Evolutionary conservation across 2,888 invertebrate genomes (phyloP).

Genomic region (Tribolium freemani): DNA sequence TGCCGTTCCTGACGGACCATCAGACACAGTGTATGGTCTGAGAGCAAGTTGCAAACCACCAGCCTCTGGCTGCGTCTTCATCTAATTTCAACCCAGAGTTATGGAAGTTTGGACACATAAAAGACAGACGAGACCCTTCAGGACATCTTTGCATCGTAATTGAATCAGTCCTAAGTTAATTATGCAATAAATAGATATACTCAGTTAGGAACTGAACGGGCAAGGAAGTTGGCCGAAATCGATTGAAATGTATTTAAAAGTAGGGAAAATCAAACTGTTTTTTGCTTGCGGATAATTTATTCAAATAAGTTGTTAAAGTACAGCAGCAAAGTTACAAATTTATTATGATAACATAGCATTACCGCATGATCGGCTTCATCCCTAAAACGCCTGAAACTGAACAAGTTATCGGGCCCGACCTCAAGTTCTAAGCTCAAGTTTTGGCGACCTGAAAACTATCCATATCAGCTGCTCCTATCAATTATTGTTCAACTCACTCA

Average conservation of each 20-base stretch:
- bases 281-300: neutral
- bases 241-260: neutral
- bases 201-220: conserved; percentile 10
- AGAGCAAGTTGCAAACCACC: conserved; percentile 24
- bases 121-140: conserved; percentile 45
- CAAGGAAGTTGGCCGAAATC: neutral
- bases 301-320: neutral
- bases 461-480: conserved; percentile 28
- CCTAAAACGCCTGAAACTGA: conserved; percentile 40
- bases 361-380: conserved; percentile 41
- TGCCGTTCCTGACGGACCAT: conserved; percentile 25
- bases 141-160: conserved; percentile 46
- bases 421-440: conserved; percentile 38
- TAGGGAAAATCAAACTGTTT: neutral
- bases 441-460: conserved; percentile 36
- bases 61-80: conserved; percentile 35
- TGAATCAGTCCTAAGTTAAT: conserved; percentile 44
- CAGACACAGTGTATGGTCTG: conserved; percentile 18
- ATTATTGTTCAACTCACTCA: conserved; percentile 30
- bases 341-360: conserved; percentile 44
- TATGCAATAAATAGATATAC: conserved; percentile 38
- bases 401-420: conserved; percentile 36
- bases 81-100: conserved; percentile 47
- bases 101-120: conserved; percentile 46
- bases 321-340: conserved; percentile 23